Conservation (phyloP, 2,888 invertebrate genomes). For the Drosophila mayaguana region DNA sequence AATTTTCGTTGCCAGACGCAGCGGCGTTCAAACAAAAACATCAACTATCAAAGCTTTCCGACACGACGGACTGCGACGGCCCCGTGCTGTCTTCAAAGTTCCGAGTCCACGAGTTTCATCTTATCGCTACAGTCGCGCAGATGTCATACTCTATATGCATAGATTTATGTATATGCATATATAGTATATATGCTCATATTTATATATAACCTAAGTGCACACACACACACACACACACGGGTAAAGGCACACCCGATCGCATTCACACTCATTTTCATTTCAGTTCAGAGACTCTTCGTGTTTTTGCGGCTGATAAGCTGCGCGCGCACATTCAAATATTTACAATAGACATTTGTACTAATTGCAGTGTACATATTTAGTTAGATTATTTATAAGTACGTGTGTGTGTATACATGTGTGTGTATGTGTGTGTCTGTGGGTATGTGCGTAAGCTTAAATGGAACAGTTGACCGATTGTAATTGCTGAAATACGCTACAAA, state of each 20-base stretch:
- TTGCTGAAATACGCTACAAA: slow-evolving; percentile 54
- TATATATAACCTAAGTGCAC: slow-evolving; percentile 7
- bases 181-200: neutral
- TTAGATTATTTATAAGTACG: slow-evolving; percentile 12
- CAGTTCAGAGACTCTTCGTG: slow-evolving; percentile 3
- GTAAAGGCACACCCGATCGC: slow-evolving; percentile 8
- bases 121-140: slow-evolving; percentile 44
- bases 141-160: slow-evolving; percentile 26
- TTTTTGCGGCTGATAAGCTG: slow-evolving; percentile 64
- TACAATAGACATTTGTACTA: slow-evolving; percentile 64
- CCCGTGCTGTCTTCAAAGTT: slow-evolving; percentile 54
- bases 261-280: slow-evolving; percentile 17
- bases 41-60: slow-evolving; percentile 24
- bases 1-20: slow-evolving; percentile 8
- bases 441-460: slow-evolving; percentile 36
- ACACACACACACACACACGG: neutral
- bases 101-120: slow-evolving; percentile 20
- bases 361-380: slow-evolving; percentile 65
- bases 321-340: slow-evolving; percentile 68
- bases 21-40: slow-evolving; percentile 24
- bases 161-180: neutral
- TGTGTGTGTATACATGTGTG: slow-evolving; percentile 11
- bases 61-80: slow-evolving; percentile 21
- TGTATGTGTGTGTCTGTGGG: slow-evolving; percentile 15
- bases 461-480: slow-evolving; percentile 56